phyloP scores from a whole-genome alignment of 2,888 invertebrate species.

The Archips crataeganus region DNA sequence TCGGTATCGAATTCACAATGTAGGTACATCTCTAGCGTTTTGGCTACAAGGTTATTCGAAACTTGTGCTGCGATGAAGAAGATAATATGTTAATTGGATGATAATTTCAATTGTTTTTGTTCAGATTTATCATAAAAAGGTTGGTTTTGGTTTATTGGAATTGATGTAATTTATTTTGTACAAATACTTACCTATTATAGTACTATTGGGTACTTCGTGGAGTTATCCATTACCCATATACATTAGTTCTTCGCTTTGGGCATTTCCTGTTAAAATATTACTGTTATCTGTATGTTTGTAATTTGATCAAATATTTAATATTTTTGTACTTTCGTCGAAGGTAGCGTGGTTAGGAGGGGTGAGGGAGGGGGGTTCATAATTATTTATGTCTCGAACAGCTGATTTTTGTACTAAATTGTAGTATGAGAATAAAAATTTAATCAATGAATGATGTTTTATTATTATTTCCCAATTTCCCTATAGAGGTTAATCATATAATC shows the following conservation, averaged over 20 bases:
- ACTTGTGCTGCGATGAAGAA: neutral
- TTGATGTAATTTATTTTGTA: neutral
- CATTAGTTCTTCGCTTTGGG: too few relatives aligned
- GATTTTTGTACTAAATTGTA: constrained; percentile 51
- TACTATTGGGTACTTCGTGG: too few relatives aligned
- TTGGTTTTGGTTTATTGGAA: neutral
- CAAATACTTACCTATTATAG: too few relatives aligned
- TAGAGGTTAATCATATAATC: too few relatives aligned
- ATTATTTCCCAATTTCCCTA: neutral
- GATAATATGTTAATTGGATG: neutral
- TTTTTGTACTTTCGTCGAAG: constrained; percentile 24
- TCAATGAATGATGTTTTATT: constrained; percentile 4
- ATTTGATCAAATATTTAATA: constrained; percentile 1
- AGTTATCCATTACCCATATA: too few relatives aligned
- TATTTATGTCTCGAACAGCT: neutral
- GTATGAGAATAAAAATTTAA: constrained; percentile 45
- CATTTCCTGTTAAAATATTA: too few relatives aligned
- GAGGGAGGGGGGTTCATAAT: neutral
- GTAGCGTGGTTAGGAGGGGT: neutral
- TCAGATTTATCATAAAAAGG: neutral
- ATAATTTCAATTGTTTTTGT: neutral
- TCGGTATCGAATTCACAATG: constrained; percentile 6
- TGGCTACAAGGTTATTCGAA: neutral
- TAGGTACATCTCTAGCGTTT: neutral
- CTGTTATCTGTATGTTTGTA: neutral